Conservation (phyloP, 1,140 invertebrate species). For the Philotrypesis tridentata region DNA sequence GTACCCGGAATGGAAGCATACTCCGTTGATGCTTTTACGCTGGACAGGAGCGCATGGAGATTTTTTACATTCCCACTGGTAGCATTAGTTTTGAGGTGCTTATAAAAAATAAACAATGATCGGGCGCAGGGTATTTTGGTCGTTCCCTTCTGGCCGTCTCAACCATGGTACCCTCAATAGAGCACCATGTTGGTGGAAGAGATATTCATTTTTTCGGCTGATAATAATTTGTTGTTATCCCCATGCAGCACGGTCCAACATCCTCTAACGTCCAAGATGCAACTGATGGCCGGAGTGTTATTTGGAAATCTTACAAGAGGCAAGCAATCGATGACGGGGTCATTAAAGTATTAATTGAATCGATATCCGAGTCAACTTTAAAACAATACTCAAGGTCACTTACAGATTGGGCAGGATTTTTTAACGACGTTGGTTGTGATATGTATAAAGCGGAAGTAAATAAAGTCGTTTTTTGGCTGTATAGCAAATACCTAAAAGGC, state of each 20-base stretch:
- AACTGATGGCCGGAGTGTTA: slow-evolving; percentile 33
- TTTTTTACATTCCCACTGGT: slow-evolving; percentile 60
- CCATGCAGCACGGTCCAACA: slow-evolving; percentile 46
- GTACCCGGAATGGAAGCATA: slow-evolving; percentile 50
- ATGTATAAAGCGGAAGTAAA: not conserved
- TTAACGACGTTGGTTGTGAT: not conserved
- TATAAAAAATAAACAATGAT: slow-evolving; percentile 46
- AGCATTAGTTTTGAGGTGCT: slow-evolving; percentile 13
- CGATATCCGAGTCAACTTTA: not conserved
- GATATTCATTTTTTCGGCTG: slow-evolving; percentile 31
- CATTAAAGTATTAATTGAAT: not conserved
- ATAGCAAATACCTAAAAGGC: not conserved
- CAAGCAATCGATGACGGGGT: not conserved
- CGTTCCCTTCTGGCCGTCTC: slow-evolving; percentile 61
- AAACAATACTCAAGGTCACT: not conserved
- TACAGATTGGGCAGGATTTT: not conserved
- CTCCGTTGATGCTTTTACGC: slow-evolving; percentile 58
- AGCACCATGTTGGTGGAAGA: slow-evolving; percentile 26
- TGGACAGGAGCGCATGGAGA: slow-evolving; percentile 51
- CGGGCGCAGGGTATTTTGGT: slow-evolving; percentile 48
- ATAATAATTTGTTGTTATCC: slow-evolving; percentile 48
- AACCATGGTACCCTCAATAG: slow-evolving; percentile 59
- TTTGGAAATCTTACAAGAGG: not conserved
- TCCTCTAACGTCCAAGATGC: slow-evolving; percentile 33
- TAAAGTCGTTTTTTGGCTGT: not conserved